These are phyloP conservation scores for Scomber colias DNA, from an alignment of 2,113 vertebrate species.

Conservation along the genomic window DNA sequence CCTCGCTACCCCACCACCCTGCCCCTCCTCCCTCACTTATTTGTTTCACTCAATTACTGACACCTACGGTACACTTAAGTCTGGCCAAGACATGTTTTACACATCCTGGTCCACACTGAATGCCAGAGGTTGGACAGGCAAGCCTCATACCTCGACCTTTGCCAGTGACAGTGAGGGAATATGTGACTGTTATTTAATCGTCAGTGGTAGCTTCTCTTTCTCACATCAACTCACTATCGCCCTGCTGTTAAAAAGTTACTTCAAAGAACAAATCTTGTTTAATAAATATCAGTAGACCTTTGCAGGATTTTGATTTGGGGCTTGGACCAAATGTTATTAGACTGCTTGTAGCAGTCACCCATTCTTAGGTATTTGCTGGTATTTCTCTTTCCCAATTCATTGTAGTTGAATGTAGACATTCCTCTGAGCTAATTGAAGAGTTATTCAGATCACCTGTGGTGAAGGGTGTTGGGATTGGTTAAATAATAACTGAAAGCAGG, in stretches of 20 bases:
- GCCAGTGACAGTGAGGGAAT: not conserved
- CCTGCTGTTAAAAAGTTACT: not conserved
- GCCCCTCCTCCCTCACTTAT: not conserved
- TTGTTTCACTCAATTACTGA: conserved; percentile 54
- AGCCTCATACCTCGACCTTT: not conserved
- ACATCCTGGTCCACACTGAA: conserved; percentile 11
- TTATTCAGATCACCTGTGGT: no score
- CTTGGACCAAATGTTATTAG: not conserved
- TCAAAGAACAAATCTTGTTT: not conserved
- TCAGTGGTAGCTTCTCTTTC: not conserved
- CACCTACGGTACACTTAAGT: conserved; percentile 56
- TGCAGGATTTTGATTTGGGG: not conserved
- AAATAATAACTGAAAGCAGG: no score
- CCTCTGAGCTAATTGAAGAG: no score
- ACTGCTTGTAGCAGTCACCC: no score
- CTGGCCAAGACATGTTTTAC: conserved; percentile 36
- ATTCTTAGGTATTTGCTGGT: no score
- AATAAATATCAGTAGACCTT: no score
- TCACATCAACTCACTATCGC: not conserved
- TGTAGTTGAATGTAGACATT: no score
- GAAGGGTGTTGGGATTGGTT: no score
- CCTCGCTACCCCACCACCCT: no score
- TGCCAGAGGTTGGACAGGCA: conserved; percentile 21
- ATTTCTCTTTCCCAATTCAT: no score
- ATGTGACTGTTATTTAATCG: not conserved